Evolutionary conservation across 1,140 invertebrate species (phyloP), one percentile per base, ranked within the genome.

Genomic region (Bombus sibiricus): DNA sequence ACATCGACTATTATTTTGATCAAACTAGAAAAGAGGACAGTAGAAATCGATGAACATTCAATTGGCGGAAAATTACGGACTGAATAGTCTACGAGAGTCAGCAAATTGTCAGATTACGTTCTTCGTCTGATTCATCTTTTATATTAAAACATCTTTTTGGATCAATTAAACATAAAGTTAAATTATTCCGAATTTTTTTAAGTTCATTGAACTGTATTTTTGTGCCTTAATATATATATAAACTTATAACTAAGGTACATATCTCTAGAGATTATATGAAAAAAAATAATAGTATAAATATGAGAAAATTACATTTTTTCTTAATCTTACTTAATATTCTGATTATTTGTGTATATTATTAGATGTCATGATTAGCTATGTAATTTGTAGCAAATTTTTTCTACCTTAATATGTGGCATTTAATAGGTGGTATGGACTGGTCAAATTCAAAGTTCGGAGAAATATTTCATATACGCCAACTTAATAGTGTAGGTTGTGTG

Each of bases 31-130:
- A 80, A 82, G 71, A 39, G 53, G 32, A 59, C 41, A 62, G 73
- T 28, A 80, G 83, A 64, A 77, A 85, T 83, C 37, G 39, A 32
- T 57, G 76, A 81, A 87, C 73, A 83, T 85, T 88, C 68, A 76
- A 90, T 86, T 84, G 90, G 85, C 74, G 57, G 77, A 88, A 88
- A 91, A 89, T 88, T 91, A 91, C 84, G 47, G 78, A 86, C 81
- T 78, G 86, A 91, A 89, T 87, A 41, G 83, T 73, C 62, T 74
- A 86, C 37, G 78, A 37, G 84, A 89, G 34, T 90, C 87, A 90
- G 87, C 89, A 81, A 89, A 87, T 89, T 79, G 69, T 79, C 32
- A 66, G 41, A 79, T 37, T 71, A 83, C 10, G 75, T 71, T 41
- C n/a, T 80, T 75, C 77, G 69, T 66, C 34, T 41, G 53, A 13